These are phyloP conservation scores for Drosophila gunungcola DNA, from an alignment of 1,140 invertebrate genomes.

Conservation along the genomic window DNA sequence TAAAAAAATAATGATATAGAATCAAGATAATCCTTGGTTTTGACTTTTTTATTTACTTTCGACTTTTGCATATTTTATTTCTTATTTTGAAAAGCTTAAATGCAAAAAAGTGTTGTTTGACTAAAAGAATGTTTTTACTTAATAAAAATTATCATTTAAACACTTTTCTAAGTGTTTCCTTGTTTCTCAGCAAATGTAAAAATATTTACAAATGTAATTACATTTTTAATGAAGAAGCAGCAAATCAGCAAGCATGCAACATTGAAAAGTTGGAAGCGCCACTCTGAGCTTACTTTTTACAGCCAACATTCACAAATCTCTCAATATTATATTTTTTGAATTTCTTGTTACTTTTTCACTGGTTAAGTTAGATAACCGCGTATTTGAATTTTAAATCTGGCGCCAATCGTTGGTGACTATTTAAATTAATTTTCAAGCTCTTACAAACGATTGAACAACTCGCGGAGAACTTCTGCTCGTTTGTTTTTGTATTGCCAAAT, in stretches of 20 bases:
- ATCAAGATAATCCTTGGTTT: too few species aligned
- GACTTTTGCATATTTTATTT: too few species aligned
- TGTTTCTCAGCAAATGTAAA: too few species aligned
- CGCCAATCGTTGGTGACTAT: neutral
- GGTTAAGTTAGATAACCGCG: neutral
- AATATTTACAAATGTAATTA: neutral
- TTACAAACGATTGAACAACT: slow-evolving; percentile 27
- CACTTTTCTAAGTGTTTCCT: too few species aligned
- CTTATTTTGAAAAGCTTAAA: too few species aligned
- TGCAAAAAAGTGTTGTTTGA: too few species aligned
- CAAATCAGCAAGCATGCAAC: slow-evolving; percentile 29
- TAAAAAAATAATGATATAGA: neutral
- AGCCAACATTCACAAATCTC: neutral
- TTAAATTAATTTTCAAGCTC: slow-evolving; percentile 36
- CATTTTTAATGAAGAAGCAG: neutral
- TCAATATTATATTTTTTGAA: slow-evolving; percentile 1
- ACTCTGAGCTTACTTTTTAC: slow-evolving; percentile 1
- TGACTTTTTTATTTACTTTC: too few species aligned
- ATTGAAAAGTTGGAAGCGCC: slow-evolving; percentile 58
- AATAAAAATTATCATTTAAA: too few species aligned
- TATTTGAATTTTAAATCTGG: neutral
- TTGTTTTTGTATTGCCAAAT: slow-evolving; percentile 28
- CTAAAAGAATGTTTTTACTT: too few species aligned
- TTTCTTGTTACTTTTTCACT: slow-evolving; percentile 1
- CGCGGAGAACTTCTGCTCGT: slow-evolving; percentile 17